Base-by-base conservation (phyloP, 2,888 invertebrate species). In the Limenitis arthemis region DNA sequence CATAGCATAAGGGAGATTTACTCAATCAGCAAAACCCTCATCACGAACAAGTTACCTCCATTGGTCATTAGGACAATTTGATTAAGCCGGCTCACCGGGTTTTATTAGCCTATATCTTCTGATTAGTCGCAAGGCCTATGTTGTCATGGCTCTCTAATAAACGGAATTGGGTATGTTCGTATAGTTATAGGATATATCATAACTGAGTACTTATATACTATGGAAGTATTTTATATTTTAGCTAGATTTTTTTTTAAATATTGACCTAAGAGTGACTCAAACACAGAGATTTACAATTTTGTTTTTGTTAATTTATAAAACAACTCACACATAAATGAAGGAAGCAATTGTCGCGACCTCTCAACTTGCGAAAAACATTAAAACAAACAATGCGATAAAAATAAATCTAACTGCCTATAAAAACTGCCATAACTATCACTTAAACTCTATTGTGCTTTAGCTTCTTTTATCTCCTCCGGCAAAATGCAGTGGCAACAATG, bases 391-490 rank as follows among this genome's bases (percentile, higher is more conserved):
- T 77, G 83, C 75, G 74, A 79, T 86, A 83, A 86, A 87, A 85
- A 85, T 86, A 86, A 87, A 86, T 86, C 84, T 85, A 85, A 86
- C 81, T 81, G 82, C 81, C 86, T 75, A 86, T 86, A 86, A 87
- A 86, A 83, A 78, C 69, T 80, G 82, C 82, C 83, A 86, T 86
- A 86, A 86, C 86, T 86, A 86, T 86, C 85, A 86, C 85, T 86
- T 85, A 84, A 79, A 76, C 76, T 77, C 72, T 72, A 80, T 82
- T 85, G 82, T 82, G 75, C 72, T 67, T 65, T 66, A 68, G 68
- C 72, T 70, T 69, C 72, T 75, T 79, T 77, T 79, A 79, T 77
- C 74, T 75, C 61, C 56, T 44, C 47, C 70, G 70, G 65, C 71
- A 62, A 73, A 76, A 73, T 67, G 73, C 67, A 74, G 59, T 63